Percentiles rank a stretch among this genome's conserved stretches.
These are phyloP conservation scores for Rhamnusium bicolor DNA, from an alignment of 2,888 invertebrate genomes.

Conservation along the genomic window DNA sequence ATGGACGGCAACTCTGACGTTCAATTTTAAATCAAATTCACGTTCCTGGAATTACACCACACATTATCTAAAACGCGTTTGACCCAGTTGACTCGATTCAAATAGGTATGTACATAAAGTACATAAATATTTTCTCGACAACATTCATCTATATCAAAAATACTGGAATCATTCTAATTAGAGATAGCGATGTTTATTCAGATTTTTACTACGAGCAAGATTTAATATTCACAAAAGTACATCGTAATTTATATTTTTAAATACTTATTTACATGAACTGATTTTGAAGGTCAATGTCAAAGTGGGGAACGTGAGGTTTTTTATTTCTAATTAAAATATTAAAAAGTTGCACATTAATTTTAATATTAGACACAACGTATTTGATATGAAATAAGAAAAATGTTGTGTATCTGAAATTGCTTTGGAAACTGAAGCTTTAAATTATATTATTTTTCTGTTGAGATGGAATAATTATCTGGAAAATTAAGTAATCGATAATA, in stretches of 20 bases:
- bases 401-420: no score
- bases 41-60: background rate
- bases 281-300: conserved; percentile 19
- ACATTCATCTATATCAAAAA: background rate
- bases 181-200: background rate
- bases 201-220: background rate
- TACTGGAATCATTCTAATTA: background rate
- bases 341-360: background rate
- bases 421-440: no score
- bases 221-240: background rate
- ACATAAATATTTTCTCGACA: background rate
- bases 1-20: no score
- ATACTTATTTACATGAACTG: conserved; percentile 7
- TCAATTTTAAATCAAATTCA: background rate
- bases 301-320: background rate
- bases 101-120: background rate
- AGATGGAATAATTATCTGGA: conserved; percentile 4
- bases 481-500: conserved; percentile 13
- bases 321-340: background rate
- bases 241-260: background rate
- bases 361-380: no score
- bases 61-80: background rate
- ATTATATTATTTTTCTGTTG: no score
- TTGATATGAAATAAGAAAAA: no score
- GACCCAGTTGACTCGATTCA: background rate